Base-by-base conservation (phyloP, 2,113 vertebrate genomes). In the Oxyruncus cristatus region DNA sequence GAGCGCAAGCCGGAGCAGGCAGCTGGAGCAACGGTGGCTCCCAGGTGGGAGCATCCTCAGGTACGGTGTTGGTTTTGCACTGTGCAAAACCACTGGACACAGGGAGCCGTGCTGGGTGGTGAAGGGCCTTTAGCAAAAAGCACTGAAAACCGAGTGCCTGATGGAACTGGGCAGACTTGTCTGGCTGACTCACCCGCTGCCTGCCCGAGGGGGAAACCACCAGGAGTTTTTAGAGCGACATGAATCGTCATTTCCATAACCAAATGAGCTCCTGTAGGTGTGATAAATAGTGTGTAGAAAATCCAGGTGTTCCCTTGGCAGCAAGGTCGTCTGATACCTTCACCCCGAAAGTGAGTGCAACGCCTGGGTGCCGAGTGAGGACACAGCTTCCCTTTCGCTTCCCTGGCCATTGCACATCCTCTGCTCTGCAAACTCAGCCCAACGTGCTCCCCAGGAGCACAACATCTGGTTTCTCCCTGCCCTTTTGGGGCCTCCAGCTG, bases 21-120 rank as follows among this genome's bases (percentile, higher is more conserved):
- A 26, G 84, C 49, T 0, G 0, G 79, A 22, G 72, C 0, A 1
- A 5, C 1, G 1, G 80, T 3, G 23, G 88, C 35, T 90, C 42
- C 35, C 32, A 11, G 74, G 13, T 9, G 8, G 66, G 63, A 59
- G 81, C 50, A 67, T 42, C 66, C 80, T 94, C 92, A 53, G 89
- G 78, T 74, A 53, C 1, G 12, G 26, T 15, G 47, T 16, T 0
- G 9, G 76, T 26, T 68, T 74, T 78, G 91, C 44, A 61, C 67
- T 28, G 70, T 1, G 0, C 27, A 15, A n/a, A n/a, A n/a, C n/a
- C 53, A 2, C 42, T 58, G 66, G 73, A 39, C 80, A 65, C 52
- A 20, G 35, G 6, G 18, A 42, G 66, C 47, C 0, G 0, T 61
- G 62, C 62, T 9, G 5, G 28, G 22, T 15, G 18, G 27, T 41